phyloP scores from a whole-genome alignment of 2,888 invertebrate genomes.

The Pseudanteris insignis region DNA sequence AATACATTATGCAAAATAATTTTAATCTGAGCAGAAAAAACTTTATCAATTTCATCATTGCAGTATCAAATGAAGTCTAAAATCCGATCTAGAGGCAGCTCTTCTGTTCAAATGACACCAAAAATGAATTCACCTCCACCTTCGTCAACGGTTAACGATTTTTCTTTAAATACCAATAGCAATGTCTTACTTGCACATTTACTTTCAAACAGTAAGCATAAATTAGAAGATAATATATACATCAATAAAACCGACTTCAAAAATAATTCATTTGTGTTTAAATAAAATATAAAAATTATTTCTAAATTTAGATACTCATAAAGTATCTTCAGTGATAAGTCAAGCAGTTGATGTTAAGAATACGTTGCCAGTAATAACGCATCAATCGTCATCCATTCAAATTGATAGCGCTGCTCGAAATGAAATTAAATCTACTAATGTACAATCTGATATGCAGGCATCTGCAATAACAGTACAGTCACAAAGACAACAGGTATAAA shows the following conservation, averaged over 20 bases:
- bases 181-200: conserved; percentile 86
- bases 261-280: no score
- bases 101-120: conserved; percentile 66
- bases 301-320: conserved; percentile 63
- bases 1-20: no score
- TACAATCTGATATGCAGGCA: conserved; percentile 61
- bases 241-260: no score
- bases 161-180: conserved; percentile 73
- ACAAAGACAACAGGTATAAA: conserved; percentile 53
- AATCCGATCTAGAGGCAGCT: conserved; percentile 70
- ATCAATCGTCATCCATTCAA: conserved; percentile 67
- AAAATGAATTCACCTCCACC: conserved; percentile 72
- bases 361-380: conserved; percentile 67
- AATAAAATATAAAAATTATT: no score
- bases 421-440: conserved; percentile 66
- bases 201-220: conserved; percentile 78
- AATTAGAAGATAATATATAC: no score
- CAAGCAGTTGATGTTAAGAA: conserved; percentile 65
- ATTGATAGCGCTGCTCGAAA: conserved; percentile 63
- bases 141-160: conserved; percentile 80
- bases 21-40: no score
- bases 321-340: conserved; percentile 53
- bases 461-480: conserved; percentile 52
- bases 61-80: conserved; percentile 66
- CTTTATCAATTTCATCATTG: conserved; percentile 32